Base-by-base conservation (phyloP, 2,113 vertebrate genomes). In the Ciconia boyciana region DNA sequence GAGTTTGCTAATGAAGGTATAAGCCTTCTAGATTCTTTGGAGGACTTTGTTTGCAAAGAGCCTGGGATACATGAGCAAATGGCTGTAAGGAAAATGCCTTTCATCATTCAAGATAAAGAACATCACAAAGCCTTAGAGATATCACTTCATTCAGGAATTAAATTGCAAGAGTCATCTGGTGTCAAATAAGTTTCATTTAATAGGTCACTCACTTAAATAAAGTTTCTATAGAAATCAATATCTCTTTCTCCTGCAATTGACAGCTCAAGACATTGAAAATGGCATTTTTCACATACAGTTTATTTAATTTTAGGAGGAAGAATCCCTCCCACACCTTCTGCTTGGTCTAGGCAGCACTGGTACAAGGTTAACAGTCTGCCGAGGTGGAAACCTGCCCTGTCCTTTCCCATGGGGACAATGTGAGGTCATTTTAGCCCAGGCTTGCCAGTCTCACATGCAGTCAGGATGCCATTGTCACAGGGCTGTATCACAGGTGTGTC, bases 141-240 rank as follows among this genome's bases (percentile, higher is more conserved):
- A 85, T 57, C 84, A n/a, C 71, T 97, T 97, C 96, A 66, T 86
- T 92, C 43, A 75, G 93, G 83, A 96, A 94, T 94, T 91, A 95
- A 96, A 96, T 96, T 96, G 85, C 83, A 91, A 61, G 94, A 96
- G 94, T 94, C 96, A 90, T 90, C 90, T 96, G 65, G 65, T 92
- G 86, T 94, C 94, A 94, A 96, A 85, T 93, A 95, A 94, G 91
- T 94, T 98, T 97, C 89, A 93, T 95, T 97, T 97, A 96, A 93
- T 95, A 95, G 93, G 90, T 90, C 94, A 87, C 84, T 96, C 89
- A 71, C 83, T 90, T 86, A 96, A 85, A 91, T 96, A 97, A 97
- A 96, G 91, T 95, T 97, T 96, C 93, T 96, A 77, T 94, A 88
- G 95, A 97, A 97, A 97, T 97, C 97, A 94, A 96, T 97, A 96